These are phyloP conservation scores for Calephelis perditalis DNA, from an alignment of 2,888 invertebrate species.

Conservation along the genomic window DNA sequence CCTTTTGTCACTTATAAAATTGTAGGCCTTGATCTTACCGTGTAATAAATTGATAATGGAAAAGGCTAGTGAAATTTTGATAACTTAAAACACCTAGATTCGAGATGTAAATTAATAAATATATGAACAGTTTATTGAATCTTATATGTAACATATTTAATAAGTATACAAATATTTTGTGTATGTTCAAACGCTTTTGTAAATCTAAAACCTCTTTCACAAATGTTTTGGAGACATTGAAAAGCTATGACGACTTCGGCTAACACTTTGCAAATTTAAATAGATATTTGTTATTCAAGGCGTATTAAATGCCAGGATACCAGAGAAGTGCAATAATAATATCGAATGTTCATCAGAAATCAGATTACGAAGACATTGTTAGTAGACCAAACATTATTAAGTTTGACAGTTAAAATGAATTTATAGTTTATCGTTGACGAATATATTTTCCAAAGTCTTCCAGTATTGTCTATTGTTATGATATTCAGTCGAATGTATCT, in stretches of 20 bases:
- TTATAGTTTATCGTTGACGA: slow-evolving; percentile 1
- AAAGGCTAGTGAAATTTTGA: slow-evolving; percentile 79
- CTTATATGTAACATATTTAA: slow-evolving; percentile 13
- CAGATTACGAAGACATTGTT: not conserved
- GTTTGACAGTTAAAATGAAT: not conserved
- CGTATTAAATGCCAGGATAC: not conserved
- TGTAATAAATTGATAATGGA: slow-evolving; percentile 65
- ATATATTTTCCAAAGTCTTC: slow-evolving; percentile 24
- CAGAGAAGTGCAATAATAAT: not conserved
- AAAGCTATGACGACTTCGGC: slow-evolving; percentile 6
- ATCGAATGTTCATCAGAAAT: not conserved
- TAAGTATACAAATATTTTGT: slow-evolving; percentile 15
- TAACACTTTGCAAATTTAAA: not conserved
- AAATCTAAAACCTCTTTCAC: not conserved
- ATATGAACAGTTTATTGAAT: slow-evolving; percentile 44
- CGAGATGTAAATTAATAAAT: slow-evolving; percentile 62
- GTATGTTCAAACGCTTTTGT: slow-evolving; percentile 8
- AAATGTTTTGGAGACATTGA: not conserved
- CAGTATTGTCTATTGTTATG: slow-evolving; percentile 29
- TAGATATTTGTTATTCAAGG: not conserved
- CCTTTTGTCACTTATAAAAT: slow-evolving; percentile 50
- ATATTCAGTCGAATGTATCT: slow-evolving; percentile 24
- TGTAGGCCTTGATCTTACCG: slow-evolving; percentile 67
- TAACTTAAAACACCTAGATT: slow-evolving; percentile 71
- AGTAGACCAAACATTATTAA: not conserved